These are phyloP conservation scores for Octopus bimaculoides DNA, from an alignment of 1,140 invertebrate species.

Conservation along the genomic window DNA sequence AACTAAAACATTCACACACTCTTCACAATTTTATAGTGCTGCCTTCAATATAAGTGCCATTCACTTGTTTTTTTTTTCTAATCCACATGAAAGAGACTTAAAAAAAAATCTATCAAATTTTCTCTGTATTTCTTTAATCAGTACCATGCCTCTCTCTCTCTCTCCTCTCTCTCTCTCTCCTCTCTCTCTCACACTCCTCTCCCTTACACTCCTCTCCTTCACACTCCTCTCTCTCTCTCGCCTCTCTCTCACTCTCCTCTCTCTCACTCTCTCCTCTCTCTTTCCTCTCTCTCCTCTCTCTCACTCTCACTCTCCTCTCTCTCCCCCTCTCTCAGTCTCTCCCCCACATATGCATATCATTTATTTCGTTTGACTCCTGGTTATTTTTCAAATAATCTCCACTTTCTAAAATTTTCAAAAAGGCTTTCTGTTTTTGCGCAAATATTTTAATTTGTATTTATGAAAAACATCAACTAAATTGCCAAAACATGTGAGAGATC, in stretches of 20 bases:
- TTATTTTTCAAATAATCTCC: no score
- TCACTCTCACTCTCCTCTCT: not conserved
- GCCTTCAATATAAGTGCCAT: no score
- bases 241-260: not conserved
- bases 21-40: no score
- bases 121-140: not conserved
- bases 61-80: slow-evolving; percentile 10
- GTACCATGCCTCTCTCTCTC: not conserved
- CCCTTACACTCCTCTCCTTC: not conserved
- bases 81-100: not conserved
- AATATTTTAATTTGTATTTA: no score
- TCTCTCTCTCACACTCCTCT: not conserved
- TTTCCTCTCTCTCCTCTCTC: not conserved
- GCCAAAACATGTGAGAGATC: no score
- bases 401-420: no score
- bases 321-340: not conserved
- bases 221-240: not conserved
- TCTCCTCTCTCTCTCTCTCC: not conserved
- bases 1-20: no score
- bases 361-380: no score
- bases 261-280: not conserved
- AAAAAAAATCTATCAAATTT: not conserved
- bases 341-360: no score
- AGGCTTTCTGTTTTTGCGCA: no score
- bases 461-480: no score